Evolutionary conservation across 2,888 invertebrate species (phyloP), one percentile per base, ranked within the genome.

Genomic region (Cerastoderma edule): DNA sequence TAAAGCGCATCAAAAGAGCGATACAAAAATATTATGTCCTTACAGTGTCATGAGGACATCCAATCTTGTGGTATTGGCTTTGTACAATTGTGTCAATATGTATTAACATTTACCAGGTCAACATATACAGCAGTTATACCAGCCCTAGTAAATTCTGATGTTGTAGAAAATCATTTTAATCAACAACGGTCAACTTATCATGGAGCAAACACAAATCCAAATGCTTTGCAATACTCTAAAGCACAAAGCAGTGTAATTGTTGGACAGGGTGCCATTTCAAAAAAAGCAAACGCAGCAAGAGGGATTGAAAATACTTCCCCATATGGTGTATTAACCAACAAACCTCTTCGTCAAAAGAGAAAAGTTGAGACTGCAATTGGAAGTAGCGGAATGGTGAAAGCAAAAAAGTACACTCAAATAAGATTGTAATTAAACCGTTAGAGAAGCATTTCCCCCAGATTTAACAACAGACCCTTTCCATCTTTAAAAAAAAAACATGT

Each of bases 181-280:
- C 74, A 74, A 68, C 64, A 68, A 32, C 35, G 68, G 24, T 63
- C 68, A 22, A 67, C 64, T 16, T 64, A 74, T 32, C 35, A 74
- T 54, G 74, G 74, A 5, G 68, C 67, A 3, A 68, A 67, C 64
- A 4, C 74, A 53, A 67, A 74, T 39, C 74, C 74, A 16, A 68
- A 63, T 68, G 67, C 67, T 24, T 13, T 64, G 6, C 67, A 67
- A 32, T 74, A 74, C 46, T 16, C 64, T n/a, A 10, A 16, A 13
- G 48, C 63, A 16, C 30, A 68, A 24, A 74, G 68, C 35, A 54
- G n/a, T n/a, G 65, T 74, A 13, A 53, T 74, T 22, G n/a, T 68
- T 33, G 63, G 74, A 10, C 63, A 68, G 32, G 39, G 30, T 19
- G 56, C 13, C 6, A n/a, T 67, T 22, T 72, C 72, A 19, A 24